Evolutionary conservation across 1,140 invertebrate species (phyloP), one percentile per base, ranked within the genome.

Genomic region (Choristoneura fumiferana): DNA sequence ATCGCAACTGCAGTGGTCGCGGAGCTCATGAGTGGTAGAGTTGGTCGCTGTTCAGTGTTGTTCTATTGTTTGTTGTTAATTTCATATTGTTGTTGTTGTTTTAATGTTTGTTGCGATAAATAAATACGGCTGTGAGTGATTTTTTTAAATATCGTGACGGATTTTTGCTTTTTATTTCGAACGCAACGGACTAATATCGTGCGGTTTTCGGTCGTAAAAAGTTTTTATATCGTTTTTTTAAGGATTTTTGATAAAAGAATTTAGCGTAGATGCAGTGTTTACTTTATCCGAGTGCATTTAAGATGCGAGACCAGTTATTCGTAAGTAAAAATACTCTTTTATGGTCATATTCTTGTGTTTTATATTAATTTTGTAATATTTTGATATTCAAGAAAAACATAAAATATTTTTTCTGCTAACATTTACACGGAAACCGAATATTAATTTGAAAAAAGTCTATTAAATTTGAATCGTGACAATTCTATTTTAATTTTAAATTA

Each of bases 31-130:
- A 88, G 85, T 87, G 84, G 81, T 87, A 76, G 40, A 43, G 66
- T 72, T 67, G 36, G 80, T 85, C 85, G 77, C 85, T 88, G 69
- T 81, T 76, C 60, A 88, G 85, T 86, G 82, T 79, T 74, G 58
- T 65, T 69, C 62, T 73, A 71, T 74, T 61, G 18, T 40, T 73
- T 67, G 60, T 75, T 74, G 63, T 73, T 74, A 62, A 56, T 65
- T 56, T 52, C 72, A 67, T 49, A 65, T 77, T 72, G 15, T 62
- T 62, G 53, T 64, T 69, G 62, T 74, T 73, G 38, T 71, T 76
- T 69, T 70, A 29, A 66, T 53, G 55, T 66, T 55, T 60, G 52
- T 70, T 67, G 38, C 52, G 33, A 56, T 45, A 60, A 61, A 60
- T 34, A 58, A 54, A 29, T 36, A 56, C 15, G 35, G 22, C 39